Percentiles rank a stretch among this genome's conserved stretches.
phyloP scores from a whole-genome alignment of 2,888 invertebrate genomes.

The Lasioglossum vierecki region DNA sequence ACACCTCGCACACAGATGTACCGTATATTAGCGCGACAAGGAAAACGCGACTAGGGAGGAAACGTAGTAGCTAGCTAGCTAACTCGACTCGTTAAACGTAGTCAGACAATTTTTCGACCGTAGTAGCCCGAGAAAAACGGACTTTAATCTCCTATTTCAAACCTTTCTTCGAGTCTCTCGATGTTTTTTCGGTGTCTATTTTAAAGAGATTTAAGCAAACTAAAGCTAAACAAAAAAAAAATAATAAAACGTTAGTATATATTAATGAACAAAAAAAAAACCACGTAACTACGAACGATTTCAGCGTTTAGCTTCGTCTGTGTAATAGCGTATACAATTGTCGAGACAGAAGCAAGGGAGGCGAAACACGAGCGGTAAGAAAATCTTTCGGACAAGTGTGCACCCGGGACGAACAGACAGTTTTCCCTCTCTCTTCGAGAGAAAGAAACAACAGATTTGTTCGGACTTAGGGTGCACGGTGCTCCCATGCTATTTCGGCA shows the following conservation, averaged over 20 bases:
- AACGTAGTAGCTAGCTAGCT: slow-evolving; percentile 49
- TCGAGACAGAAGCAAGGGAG: slow-evolving; percentile 29
- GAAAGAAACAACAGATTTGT: background rate
- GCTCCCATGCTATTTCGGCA: slow-evolving; percentile 54
- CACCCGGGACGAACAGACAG: background rate
- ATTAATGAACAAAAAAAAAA: background rate
- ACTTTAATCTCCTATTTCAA: slow-evolving; percentile 73
- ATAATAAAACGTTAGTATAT: background rate
- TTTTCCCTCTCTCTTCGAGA: too few relatives aligned
- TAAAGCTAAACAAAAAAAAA: slow-evolving; percentile 34
- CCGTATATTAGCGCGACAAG: slow-evolving; percentile 2
- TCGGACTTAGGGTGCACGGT: background rate
- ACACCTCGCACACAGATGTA: background rate
- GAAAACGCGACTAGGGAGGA: slow-evolving; percentile 37
- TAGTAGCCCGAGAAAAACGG: slow-evolving; percentile 62
- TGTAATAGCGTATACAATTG: slow-evolving; percentile 65
- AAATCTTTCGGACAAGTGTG: background rate
- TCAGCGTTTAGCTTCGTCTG: slow-evolving; percentile 68
- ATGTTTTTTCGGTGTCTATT: slow-evolving; percentile 79
- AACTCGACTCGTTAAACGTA: slow-evolving; percentile 67
- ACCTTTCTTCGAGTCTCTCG: slow-evolving; percentile 74
- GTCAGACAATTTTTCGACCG: slow-evolving; percentile 64
- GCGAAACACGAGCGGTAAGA: slow-evolving; percentile 4
- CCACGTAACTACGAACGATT: slow-evolving; percentile 37
- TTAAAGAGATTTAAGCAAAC: slow-evolving; percentile 68